Conservation (phyloP, 2,113 vertebrate genomes). For the Electrona antarctica region DNA sequence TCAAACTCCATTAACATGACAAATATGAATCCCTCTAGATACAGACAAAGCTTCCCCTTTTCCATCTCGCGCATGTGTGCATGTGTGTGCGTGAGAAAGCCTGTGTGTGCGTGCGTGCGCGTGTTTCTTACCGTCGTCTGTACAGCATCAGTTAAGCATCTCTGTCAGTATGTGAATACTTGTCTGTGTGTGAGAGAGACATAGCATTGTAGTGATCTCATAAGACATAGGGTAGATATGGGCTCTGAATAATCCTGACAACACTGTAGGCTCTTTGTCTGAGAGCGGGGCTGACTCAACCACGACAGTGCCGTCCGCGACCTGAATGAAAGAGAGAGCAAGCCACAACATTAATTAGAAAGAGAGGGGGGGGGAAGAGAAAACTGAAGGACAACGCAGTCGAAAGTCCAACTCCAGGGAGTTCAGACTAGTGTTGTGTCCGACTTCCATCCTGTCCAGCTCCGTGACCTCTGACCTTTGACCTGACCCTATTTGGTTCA, state of each 20-base stretch:
- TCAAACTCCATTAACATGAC: too few species aligned
- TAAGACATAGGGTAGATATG: slow-evolving; percentile 60
- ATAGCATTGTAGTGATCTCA: slow-evolving; percentile 74
- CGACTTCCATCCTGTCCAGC: slow-evolving; percentile 29
- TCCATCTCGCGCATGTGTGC: slow-evolving; percentile 3
- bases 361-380: neutral
- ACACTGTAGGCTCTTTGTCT: slow-evolving; percentile 72
- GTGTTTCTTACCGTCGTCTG: slow-evolving; percentile 60
- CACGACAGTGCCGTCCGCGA: slow-evolving; percentile 55
- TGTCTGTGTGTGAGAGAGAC: slow-evolving; percentile 64
- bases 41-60: too few species aligned
- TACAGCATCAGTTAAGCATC: slow-evolving; percentile 62
- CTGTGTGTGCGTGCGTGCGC: neutral
- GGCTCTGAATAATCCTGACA: slow-evolving; percentile 56
- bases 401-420: neutral
- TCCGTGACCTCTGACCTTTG: slow-evolving; percentile 43
- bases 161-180: slow-evolving; percentile 62
- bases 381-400: slow-evolving; percentile 5
- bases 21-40: too few species aligned
- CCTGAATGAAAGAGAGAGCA: slow-evolving; percentile 51
- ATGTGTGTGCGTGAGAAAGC: neutral
- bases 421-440: neutral
- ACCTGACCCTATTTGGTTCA: slow-evolving; percentile 27
- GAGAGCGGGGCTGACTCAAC: slow-evolving; percentile 65
- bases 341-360: slow-evolving; percentile 53